Evolutionary conservation across 2,113 vertebrate species (phyloP), one percentile per base, ranked within the genome.

Genomic region (Galbula dea): DNA sequence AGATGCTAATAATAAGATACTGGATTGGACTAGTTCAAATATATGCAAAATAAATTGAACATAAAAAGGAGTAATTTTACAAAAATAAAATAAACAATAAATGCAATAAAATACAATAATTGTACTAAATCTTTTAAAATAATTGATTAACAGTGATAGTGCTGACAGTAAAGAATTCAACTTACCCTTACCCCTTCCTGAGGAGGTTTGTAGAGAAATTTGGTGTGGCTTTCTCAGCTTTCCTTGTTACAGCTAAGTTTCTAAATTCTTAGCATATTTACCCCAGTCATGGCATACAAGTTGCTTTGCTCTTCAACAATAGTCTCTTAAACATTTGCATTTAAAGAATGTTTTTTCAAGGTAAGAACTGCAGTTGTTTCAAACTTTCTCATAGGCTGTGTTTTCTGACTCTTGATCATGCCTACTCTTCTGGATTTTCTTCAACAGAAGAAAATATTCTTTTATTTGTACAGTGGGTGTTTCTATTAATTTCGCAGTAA

Each of bases 211-310:
- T 80, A 23, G 12, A 86, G 17, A 57, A 51, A 11, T 71, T 71
- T 36, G 24, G 22, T 49, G 13, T 22, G 23, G 32, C 13, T 67
- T 79, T 75, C 37, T 89, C 43, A 45, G 3, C 43, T 69, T 54
- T 58, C 10, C 10, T 58, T 83, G 10, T 45, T 88, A 27, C 32
- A 84, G 29, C 26, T 86, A 37, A 87, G 6, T 34, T 86, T 48
- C n/a, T 46, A 66, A 69, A 65, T 73, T 77, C 45, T 74, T 45
- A 71, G 7, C 0, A 0, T n/a, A 52, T 41, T 74, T 54, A 57
- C 10, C 8, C 12, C 17, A 79, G 13, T 41, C 43, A 76, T 0
- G 0, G 12, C 26, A 36, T 15, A 45, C 3, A 51, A 21, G 9
- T 57, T 58, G 49, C 5, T 59, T 83, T 34, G 41, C 45, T 43